These are phyloP conservation scores for Diadophis punctatus DNA, from an alignment of 2,113 vertebrate genomes.

Conservation along the genomic window DNA sequence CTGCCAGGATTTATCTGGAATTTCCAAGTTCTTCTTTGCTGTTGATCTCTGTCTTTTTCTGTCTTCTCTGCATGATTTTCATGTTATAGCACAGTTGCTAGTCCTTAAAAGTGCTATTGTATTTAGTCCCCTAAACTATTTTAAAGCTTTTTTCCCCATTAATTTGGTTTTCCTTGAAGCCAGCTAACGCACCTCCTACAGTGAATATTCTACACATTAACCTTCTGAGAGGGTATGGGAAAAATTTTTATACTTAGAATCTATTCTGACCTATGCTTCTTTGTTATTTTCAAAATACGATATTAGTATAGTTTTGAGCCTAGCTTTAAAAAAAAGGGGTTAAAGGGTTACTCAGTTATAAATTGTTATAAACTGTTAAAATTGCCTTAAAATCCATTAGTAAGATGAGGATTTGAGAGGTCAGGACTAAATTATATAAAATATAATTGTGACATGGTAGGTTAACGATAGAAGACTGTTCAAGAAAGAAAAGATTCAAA, in stretches of 20 bases:
- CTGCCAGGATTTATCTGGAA: background rate
- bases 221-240: background rate
- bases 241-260: constrained; percentile 37
- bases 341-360: constrained; percentile 47
- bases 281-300: constrained; percentile 13
- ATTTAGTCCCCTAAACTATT: background rate
- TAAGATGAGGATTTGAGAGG: constrained; percentile 40
- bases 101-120: background rate
- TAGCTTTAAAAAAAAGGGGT: constrained; percentile 43
- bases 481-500: constrained; percentile 8
- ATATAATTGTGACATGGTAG: constrained; percentile 29
- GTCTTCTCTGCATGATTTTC: background rate
- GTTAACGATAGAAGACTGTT: constrained; percentile 31
- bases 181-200: background rate
- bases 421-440: constrained; percentile 37
- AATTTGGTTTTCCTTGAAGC: background rate
- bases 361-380: constrained; percentile 49
- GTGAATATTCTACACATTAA: fast-evolving
- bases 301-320: constrained; percentile 41
- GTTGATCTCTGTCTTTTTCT: background rate
- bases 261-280: constrained; percentile 36
- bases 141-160: background rate
- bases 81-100: background rate
- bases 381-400: constrained; percentile 58
- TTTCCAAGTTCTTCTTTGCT: background rate